Conservation (phyloP, 2,113 vertebrate genomes). For the Plotosus lineatus region DNA sequence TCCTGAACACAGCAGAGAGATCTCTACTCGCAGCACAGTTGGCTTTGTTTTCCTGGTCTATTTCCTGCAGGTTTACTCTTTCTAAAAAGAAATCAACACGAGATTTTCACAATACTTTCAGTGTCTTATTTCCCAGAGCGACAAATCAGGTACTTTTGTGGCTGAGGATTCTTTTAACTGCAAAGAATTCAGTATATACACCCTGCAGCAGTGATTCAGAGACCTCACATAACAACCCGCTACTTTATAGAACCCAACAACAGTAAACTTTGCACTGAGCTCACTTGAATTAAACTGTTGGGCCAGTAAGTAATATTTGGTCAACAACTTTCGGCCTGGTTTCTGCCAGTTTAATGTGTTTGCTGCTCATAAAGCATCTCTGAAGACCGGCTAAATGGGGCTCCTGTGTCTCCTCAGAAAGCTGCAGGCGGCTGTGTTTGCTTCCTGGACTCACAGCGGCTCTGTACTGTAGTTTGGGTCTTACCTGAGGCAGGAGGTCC, state of each 20-base stretch:
- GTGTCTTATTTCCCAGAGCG: not conserved
- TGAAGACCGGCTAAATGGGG: slow-evolving; percentile 10
- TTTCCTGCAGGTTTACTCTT: not conserved
- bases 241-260: not conserved
- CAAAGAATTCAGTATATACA: not conserved
- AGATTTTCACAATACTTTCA: not conserved
- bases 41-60: not conserved
- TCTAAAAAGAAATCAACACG: not conserved
- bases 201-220: not conserved
- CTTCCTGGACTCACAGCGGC: slow-evolving; percentile 36
- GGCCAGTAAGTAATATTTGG: slow-evolving; percentile 19
- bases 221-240: not conserved
- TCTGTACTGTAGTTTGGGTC: slow-evolving; percentile 19
- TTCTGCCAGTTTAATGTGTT: slow-evolving; percentile 8
- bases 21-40: not conserved
- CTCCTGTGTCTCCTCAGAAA: slow-evolving; percentile 31
- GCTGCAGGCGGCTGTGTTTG: slow-evolving; percentile 25
- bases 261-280: not conserved
- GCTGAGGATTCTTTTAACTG: not conserved
- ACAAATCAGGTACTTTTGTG: not conserved
- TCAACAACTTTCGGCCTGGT: not conserved
- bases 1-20: slow-evolving; percentile 1
- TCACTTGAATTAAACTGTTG: not conserved
- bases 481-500: slow-evolving; percentile 15
- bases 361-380: slow-evolving; percentile 19